These are phyloP conservation scores for Pogonocichla stellata DNA, from an alignment of 2,113 vertebrate species.

Conservation along the genomic window DNA sequence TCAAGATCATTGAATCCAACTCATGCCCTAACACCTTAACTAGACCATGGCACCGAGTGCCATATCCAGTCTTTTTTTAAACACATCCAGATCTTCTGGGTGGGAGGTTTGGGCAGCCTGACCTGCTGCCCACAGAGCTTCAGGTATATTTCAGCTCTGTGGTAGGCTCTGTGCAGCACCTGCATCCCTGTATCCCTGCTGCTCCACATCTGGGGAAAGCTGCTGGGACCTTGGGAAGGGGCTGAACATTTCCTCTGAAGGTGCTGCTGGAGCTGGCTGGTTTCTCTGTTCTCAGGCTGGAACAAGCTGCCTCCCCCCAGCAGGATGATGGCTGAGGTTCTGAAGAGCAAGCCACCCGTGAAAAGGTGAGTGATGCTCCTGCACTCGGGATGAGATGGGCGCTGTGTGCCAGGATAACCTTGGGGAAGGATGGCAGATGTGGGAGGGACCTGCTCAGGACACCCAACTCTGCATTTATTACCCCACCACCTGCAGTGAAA, in stretches of 20 bases:
- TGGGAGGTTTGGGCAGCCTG: not conserved
- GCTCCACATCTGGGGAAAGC: accelerated
- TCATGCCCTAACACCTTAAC: no score
- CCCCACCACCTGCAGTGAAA: accelerated
- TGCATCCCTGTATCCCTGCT: not conserved
- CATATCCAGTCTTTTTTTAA: no score
- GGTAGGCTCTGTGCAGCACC: not conserved
- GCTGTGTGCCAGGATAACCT: not conserved
- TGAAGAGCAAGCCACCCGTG: not conserved
- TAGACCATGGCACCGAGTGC: no score
- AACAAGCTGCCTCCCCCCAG: slow-evolving; percentile 64
- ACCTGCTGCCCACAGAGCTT: not conserved
- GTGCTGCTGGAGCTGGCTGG: not conserved
- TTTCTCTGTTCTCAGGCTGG: slow-evolving; percentile 54
- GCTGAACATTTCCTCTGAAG: not conserved
- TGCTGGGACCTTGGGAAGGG: not conserved
- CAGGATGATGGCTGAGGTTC: slow-evolving; percentile 63
- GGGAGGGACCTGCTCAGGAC: not conserved
- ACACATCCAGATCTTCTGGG: not conserved
- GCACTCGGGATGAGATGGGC: accelerated
- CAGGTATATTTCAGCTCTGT: not conserved
- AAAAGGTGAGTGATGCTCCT: slow-evolving; percentile 45
- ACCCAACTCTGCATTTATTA: not conserved
- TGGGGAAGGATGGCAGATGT: accelerated
- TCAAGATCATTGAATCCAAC: no score